phyloP scores from a whole-genome alignment of 2,888 invertebrate genomes.

The Amiota mariae region DNA sequence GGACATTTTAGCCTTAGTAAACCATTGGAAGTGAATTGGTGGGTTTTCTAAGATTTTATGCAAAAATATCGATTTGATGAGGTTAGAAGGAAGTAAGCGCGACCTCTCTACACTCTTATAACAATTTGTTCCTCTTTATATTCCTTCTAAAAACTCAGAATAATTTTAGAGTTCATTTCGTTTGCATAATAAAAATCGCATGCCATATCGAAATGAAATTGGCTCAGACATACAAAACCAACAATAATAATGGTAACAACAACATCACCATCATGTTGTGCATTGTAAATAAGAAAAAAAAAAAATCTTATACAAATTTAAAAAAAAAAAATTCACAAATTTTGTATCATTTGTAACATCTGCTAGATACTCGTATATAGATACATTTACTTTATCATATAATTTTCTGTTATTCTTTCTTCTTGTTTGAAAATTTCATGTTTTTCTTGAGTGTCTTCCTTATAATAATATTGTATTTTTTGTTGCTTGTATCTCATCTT shows the following conservation, averaged over 20 bases:
- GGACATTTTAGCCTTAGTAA: background rate
- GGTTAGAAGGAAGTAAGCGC: background rate
- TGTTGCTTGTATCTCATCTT: no score
- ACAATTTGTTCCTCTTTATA: background rate
- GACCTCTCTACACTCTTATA: background rate
- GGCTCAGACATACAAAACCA: background rate
- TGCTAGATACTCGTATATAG: background rate
- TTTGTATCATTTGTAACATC: slow-evolving; percentile 4
- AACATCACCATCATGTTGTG: no score
- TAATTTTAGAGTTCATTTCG: background rate
- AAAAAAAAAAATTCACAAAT: background rate
- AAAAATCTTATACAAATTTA: background rate
- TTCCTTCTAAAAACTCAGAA: background rate
- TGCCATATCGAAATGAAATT: slow-evolving; percentile 3
- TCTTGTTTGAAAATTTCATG: no score
- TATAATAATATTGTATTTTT: no score
- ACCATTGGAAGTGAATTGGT: background rate
- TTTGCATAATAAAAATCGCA: slow-evolving; percentile 21
- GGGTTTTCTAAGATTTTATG: background rate
- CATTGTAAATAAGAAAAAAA: background rate
- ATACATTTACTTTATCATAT: no score
- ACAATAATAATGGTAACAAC: no score
- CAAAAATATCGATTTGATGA: slow-evolving; percentile 4
- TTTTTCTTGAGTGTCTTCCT: no score
- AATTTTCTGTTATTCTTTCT: no score